phyloP scores from a whole-genome alignment of 2,888 invertebrate species.

The Andrena bucephala region DNA sequence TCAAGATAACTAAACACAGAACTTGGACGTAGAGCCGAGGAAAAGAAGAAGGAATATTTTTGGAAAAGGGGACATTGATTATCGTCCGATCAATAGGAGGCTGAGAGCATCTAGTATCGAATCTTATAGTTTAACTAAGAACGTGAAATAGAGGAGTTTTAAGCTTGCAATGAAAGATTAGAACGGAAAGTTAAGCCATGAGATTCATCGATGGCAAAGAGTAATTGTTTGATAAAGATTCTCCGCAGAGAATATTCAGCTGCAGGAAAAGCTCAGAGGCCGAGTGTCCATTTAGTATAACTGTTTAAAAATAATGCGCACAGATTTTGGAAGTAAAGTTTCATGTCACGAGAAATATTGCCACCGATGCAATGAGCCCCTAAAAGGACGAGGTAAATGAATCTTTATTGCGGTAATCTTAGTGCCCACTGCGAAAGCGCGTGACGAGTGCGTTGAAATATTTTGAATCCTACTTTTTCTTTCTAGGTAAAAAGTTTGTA shows the following conservation, averaged over 20 bases:
- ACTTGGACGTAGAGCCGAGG: too few relatives aligned
- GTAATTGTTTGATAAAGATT: too few relatives aligned
- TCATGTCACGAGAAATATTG: slow-evolving; percentile 15
- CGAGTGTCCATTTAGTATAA: too few relatives aligned
- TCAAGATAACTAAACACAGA: background rate
- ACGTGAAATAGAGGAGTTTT: background rate
- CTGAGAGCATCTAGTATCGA: background rate
- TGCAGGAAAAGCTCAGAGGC: too few relatives aligned
- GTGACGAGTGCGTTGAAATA: background rate
- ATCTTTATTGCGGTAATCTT: background rate
- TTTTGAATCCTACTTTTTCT: slow-evolving; percentile 20
- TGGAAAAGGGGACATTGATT: too few relatives aligned
- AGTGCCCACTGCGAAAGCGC: background rate
- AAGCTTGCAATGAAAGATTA: too few relatives aligned
- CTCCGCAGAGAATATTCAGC: too few relatives aligned
- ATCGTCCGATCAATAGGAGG: background rate
- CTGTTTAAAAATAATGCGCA: too few relatives aligned
- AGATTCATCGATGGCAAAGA: too few relatives aligned
- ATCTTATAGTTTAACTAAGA: background rate
- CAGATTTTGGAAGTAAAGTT: slow-evolving; percentile 5
- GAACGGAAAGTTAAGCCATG: too few relatives aligned
- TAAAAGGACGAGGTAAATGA: slow-evolving; percentile 31
- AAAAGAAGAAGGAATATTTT: too few relatives aligned
- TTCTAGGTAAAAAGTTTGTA: slow-evolving; percentile 30
- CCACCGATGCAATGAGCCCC: background rate